Evolutionary conservation across 2,113 vertebrate genomes (phyloP).

Genomic region (Sterrhoptilus dennistouni): DNA sequence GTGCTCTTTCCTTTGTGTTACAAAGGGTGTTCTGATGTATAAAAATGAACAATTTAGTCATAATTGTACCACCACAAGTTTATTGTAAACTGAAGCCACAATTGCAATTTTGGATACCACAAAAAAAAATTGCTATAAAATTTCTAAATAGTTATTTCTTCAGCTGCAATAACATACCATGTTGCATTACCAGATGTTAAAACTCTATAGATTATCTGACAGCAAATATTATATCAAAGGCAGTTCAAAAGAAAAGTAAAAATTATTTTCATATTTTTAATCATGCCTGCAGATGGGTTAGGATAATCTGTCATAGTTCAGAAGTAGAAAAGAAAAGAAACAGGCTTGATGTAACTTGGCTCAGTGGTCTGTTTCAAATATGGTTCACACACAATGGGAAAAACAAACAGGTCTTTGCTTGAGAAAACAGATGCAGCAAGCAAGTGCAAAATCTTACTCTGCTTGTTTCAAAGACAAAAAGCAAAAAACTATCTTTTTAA

Average conservation of each 20-base stretch:
- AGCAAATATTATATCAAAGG: slow-evolving; percentile 49
- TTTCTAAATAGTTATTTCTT: slow-evolving; percentile 19
- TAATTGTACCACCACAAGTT: slow-evolving; percentile 21
- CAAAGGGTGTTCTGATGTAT: background rate
- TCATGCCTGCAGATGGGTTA: slow-evolving; percentile 26
- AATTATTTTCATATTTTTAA: slow-evolving; percentile 54
- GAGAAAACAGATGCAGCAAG: slow-evolving; percentile 50
- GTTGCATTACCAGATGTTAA: slow-evolving; percentile 58
- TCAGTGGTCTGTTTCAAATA: slow-evolving; percentile 46
- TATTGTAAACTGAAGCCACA: slow-evolving; percentile 47
- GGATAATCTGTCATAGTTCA: slow-evolving; percentile 48
- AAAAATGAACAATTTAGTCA: slow-evolving; percentile 47
- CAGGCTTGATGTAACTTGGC: slow-evolving; percentile 40
- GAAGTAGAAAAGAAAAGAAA: slow-evolving; percentile 41
- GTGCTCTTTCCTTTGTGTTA: background rate
- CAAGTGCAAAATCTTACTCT: slow-evolving; percentile 38
- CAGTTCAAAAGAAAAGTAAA: slow-evolving; percentile 58
- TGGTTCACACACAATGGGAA: slow-evolving; percentile 26
- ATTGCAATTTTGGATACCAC: slow-evolving; percentile 26
- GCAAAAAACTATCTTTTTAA: background rate
- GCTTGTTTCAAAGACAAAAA: background rate
- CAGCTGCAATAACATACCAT: slow-evolving; percentile 21
- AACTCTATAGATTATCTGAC: slow-evolving; percentile 38
- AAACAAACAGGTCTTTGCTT: slow-evolving; percentile 57
- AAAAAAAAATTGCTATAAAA: slow-evolving; percentile 3